phyloP scores from a whole-genome alignment of 2,113 vertebrate species.

The Ifrita kowaldi region DNA sequence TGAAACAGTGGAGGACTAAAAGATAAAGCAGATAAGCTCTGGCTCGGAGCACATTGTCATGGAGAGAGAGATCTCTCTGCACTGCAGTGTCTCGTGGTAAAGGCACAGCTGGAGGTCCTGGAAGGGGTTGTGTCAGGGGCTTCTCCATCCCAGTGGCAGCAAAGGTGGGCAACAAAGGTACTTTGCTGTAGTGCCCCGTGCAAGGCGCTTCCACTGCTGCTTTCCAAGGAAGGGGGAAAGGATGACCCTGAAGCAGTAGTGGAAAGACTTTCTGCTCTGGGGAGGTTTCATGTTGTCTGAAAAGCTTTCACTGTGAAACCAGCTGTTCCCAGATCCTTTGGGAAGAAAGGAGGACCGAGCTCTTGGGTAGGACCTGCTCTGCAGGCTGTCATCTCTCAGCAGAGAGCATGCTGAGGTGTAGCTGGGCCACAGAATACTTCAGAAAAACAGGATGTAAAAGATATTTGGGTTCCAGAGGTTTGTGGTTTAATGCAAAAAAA shows the following conservation, averaged over 20 bases:
- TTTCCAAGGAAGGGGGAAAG: neutral
- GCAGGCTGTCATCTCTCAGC: neutral
- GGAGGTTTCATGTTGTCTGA: neutral
- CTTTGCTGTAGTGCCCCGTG: neutral
- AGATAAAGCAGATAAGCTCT: neutral
- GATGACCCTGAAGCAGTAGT: neutral
- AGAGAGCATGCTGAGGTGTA: neutral
- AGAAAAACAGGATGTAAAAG: neutral
- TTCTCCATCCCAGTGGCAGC: neutral
- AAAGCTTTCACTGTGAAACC: neutral
- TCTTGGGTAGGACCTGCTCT: neutral
- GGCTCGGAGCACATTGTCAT: rapidly evolving
- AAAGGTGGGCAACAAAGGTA: neutral
- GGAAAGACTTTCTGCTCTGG: neutral
- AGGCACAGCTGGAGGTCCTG: neutral
- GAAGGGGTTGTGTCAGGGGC: neutral
- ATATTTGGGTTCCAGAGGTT: neutral
- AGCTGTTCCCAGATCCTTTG: neutral
- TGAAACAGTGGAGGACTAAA: neutral
- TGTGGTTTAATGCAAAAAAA: neutral
- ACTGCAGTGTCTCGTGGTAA: neutral
- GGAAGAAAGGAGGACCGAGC: neutral
- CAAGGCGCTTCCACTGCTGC: neutral
- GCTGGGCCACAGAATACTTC: neutral
- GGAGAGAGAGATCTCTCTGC: neutral